Conservation (phyloP, 1,140 invertebrate species). For the Aradophagus sp. region DNA sequence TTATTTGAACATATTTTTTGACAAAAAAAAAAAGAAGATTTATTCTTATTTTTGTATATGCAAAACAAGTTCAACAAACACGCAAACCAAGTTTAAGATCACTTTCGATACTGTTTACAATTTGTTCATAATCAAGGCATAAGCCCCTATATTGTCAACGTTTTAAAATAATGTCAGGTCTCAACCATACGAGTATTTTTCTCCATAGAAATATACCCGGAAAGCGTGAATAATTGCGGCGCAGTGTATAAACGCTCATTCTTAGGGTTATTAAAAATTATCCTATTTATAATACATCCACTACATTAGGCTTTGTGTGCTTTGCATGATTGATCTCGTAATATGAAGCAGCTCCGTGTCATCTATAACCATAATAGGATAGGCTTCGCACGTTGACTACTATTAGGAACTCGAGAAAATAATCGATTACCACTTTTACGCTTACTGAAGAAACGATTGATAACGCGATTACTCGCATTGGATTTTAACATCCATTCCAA, state of each 20-base stretch:
- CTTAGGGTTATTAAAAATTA: constrained; percentile 41
- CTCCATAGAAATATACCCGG: no score
- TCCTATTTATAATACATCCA: constrained; percentile 47
- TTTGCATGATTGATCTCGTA: constrained; percentile 51
- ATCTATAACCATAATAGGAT: constrained; percentile 42
- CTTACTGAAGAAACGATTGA: constrained; percentile 45
- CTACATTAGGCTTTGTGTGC: constrained; percentile 36
- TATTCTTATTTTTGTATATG: no score
- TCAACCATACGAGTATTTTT: no score
- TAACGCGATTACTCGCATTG: constrained; percentile 40
- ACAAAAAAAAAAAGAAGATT: no score
- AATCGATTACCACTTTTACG: constrained; percentile 50
- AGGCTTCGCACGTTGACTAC: constrained; percentile 37
- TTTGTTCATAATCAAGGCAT: no score
- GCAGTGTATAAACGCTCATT: constrained; percentile 11
- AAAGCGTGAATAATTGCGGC: no score
- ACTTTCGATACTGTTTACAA: no score
- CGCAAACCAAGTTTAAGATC: no score
- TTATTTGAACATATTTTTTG: no score
- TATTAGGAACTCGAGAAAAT: constrained; percentile 48
- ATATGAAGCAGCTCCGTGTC: constrained; percentile 39
- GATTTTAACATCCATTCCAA: constrained; percentile 26
- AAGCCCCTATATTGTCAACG: no score
- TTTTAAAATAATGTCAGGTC: no score
- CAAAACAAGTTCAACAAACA: no score